phyloP scores from a whole-genome alignment of 2,113 vertebrate genomes.

The Cygnus buccinator region DNA sequence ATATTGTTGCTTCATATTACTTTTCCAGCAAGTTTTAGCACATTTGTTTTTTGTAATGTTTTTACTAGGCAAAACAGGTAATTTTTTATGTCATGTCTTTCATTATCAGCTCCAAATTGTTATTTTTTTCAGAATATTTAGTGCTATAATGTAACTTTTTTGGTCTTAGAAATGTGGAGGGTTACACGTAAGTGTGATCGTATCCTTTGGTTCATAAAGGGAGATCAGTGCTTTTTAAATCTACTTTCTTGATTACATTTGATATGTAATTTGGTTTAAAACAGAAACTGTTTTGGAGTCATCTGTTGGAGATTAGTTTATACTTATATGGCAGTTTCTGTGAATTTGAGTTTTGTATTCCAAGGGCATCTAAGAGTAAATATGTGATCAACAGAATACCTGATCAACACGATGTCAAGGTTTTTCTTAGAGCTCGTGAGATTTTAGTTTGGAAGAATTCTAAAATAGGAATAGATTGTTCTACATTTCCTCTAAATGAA shows the following conservation, averaged over 20 bases:
- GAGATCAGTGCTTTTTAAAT: background rate
- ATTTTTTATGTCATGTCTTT: background rate
- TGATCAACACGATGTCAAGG: background rate
- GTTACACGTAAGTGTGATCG: background rate
- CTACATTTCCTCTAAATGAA: background rate
- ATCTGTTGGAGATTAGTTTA: background rate
- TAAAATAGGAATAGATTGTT: background rate
- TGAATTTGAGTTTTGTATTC: background rate
- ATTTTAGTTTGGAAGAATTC: background rate
- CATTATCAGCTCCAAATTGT: background rate
- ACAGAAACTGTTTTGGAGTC: background rate
- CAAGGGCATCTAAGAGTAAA: background rate
- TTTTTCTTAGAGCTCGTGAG: background rate
- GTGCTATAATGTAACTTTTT: background rate
- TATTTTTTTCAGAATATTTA: background rate
- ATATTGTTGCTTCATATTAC: background rate
- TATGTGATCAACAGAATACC: background rate
- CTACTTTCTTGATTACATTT: background rate
- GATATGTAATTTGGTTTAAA: background rate
- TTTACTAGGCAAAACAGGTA: background rate
- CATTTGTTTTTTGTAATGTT: background rate
- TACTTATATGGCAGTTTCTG: background rate
- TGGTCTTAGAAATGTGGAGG: background rate
- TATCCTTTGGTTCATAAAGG: background rate
- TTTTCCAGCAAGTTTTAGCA: background rate